These are phyloP conservation scores for Malurus elegans DNA, from an alignment of 2,113 vertebrate species.

Conservation along the genomic window DNA sequence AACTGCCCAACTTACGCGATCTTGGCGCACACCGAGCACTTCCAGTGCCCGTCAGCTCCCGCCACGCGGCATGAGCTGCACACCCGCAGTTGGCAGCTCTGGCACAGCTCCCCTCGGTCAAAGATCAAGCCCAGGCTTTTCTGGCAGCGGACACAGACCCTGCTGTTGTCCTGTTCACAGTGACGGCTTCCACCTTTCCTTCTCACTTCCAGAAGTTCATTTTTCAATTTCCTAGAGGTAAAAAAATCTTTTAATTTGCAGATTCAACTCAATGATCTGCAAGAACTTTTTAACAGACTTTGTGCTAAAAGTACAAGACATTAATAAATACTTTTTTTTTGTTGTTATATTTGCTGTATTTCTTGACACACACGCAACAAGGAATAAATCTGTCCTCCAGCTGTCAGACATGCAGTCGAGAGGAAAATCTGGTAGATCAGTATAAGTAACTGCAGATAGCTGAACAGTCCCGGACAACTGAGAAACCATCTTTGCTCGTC, in stretches of 20 bases:
- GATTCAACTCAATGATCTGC: background rate
- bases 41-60: constrained; percentile 75
- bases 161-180: constrained; percentile 73
- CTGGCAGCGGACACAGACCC: constrained; percentile 86
- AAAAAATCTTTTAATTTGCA: background rate
- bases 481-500: background rate
- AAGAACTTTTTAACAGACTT: background rate
- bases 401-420: background rate
- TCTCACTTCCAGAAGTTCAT: constrained; percentile 90
- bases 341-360: background rate
- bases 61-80: constrained; percentile 80
- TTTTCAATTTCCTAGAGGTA: constrained; percentile 86
- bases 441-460: background rate
- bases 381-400: background rate
- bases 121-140: constrained; percentile 88
- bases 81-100: constrained; percentile 80
- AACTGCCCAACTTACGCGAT: constrained; percentile 82
- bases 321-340: background rate
- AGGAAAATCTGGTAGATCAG: background rate
- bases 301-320: background rate
- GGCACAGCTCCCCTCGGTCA: constrained; percentile 85
- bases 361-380: background rate
- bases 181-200: constrained; percentile 76
- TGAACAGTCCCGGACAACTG: background rate
- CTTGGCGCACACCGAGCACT: constrained; percentile 88